Evolutionary conservation across 2,888 invertebrate species (phyloP).

Genomic region (Ephialtes manifestator): DNA sequence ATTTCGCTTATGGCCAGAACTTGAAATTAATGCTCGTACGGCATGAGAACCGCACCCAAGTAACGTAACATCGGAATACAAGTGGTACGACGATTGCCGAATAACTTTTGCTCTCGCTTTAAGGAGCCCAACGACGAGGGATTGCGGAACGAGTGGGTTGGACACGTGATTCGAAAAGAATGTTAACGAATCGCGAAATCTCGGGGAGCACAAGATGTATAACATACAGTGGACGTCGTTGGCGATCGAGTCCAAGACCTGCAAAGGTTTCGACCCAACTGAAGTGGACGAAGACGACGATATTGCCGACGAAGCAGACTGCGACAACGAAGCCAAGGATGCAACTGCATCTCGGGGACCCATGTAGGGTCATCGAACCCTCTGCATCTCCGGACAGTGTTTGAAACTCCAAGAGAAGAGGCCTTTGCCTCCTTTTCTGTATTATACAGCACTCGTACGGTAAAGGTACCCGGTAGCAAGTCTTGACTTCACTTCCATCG

Average conservation of each 20-base stretch:
- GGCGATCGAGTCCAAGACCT: slow-evolving; percentile 35
- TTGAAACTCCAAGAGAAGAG: slow-evolving; percentile 24
- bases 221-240: slow-evolving; percentile 67
- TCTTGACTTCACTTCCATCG: slow-evolving; percentile 3
- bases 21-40: neutral
- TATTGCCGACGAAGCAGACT: slow-evolving; percentile 31
- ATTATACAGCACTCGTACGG: slow-evolving; percentile 32
- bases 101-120: slow-evolving; percentile 36
- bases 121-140: slow-evolving; percentile 28
- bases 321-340: slow-evolving; percentile 39
- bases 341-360: slow-evolving; percentile 41
- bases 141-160: slow-evolving; percentile 39
- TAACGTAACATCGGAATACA: neutral
- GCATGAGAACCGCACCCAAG: neutral
- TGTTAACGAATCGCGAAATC: slow-evolving; percentile 83
- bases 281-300: slow-evolving; percentile 20
- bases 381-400: slow-evolving; percentile 10
- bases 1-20: neutral
- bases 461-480: slow-evolving; percentile 11
- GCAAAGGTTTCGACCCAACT: slow-evolving; percentile 39
- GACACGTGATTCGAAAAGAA: slow-evolving; percentile 77
- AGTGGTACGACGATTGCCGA: slow-evolving; percentile 32
- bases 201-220: slow-evolving; percentile 76
- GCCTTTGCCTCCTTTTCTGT: slow-evolving; percentile 42
- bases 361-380: slow-evolving; percentile 59